Percentiles rank a stretch among this genome's conserved stretches.
These are phyloP conservation scores for Ormyrus nitidulus DNA, from an alignment of 2,888 invertebrate species.

Conservation along the genomic window DNA sequence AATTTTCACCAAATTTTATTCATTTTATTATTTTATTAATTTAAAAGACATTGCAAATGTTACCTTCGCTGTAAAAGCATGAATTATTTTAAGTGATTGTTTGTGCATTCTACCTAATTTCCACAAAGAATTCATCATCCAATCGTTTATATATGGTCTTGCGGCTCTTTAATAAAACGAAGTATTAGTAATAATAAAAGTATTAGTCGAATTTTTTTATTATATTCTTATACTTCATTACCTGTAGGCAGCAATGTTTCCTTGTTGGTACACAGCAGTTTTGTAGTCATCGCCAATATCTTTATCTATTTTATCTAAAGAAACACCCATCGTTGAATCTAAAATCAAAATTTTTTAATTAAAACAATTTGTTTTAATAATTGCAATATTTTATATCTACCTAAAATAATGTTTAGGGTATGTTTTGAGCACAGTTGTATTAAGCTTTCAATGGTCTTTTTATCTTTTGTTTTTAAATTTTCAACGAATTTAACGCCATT, in stretches of 20 bases:
- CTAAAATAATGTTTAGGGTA: constrained; percentile 46
- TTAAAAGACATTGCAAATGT: background rate
- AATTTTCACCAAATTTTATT: background rate
- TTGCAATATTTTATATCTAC: constrained; percentile 2
- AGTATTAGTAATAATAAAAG: too few relatives aligned
- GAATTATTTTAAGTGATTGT: constrained; percentile 46
- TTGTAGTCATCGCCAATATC: constrained; percentile 44
- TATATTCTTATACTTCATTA: background rate
- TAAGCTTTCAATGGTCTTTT: constrained; percentile 32
- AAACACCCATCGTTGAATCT: constrained; percentile 72
- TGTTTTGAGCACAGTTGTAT: constrained; percentile 37
- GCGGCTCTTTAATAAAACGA: background rate
- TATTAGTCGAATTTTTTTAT: too few relatives aligned
- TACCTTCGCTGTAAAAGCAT: constrained; percentile 55
- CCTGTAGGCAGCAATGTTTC: constrained; percentile 22
- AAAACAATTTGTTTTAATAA: constrained; percentile 13
- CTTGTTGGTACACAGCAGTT: constrained; percentile 48
- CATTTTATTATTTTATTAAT: too few relatives aligned
- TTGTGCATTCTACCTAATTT: constrained; percentile 40
- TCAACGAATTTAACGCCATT: constrained; percentile 33
- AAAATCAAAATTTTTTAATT: constrained; percentile 53
- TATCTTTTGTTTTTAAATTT: constrained; percentile 28
- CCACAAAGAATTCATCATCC: constrained; percentile 33
- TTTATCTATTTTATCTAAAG: constrained; percentile 39
- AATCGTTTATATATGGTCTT: constrained; percentile 35